Conservation (phyloP, 2,113 vertebrate genomes). For the Loxodonta africana region DNA sequence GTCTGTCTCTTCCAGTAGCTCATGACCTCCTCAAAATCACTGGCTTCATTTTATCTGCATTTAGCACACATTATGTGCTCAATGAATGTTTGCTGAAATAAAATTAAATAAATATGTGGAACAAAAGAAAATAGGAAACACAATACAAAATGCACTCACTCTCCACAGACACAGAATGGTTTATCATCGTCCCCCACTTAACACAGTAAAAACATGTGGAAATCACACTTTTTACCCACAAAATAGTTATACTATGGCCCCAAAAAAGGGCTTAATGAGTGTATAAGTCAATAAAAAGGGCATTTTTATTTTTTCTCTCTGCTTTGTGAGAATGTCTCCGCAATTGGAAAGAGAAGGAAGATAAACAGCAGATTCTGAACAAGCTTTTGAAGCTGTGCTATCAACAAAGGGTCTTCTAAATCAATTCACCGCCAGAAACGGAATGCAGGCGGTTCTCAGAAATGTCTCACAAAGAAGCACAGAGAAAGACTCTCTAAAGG, state of each 20-base stretch:
- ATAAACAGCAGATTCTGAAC: conserved; percentile 76
- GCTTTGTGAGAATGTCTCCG: conserved; percentile 71
- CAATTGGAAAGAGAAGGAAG: conserved; percentile 74
- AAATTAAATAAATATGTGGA: conserved; percentile 63
- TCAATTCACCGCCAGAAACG: conserved; percentile 79
- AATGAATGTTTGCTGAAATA: conserved; percentile 50
- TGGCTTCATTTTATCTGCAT: conserved; percentile 16
- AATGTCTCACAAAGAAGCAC: conserved; percentile 69
- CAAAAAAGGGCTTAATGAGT: conserved; percentile 76
- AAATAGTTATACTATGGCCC: conserved; percentile 56
- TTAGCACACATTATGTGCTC: conserved; percentile 32
- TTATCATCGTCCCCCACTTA: background rate
- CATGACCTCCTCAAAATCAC: background rate
- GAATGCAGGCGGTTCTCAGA: conserved; percentile 72
- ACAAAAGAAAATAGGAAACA: conserved; percentile 71
- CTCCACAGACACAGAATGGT: background rate
- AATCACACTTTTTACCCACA: conserved; percentile 64
- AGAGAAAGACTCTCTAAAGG: conserved; percentile 70
- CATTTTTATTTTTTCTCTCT: conserved; percentile 68
- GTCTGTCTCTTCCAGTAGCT: conserved; percentile 1
- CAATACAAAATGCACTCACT: conserved; percentile 54
- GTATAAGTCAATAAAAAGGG: conserved; percentile 81
- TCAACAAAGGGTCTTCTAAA: conserved; percentile 85
- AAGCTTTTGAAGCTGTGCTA: conserved; percentile 76
- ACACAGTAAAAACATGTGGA: conserved; percentile 69